These are phyloP conservation scores for Horisme vitalbata DNA, from an alignment of 2,888 invertebrate genomes.

Conservation along the genomic window DNA sequence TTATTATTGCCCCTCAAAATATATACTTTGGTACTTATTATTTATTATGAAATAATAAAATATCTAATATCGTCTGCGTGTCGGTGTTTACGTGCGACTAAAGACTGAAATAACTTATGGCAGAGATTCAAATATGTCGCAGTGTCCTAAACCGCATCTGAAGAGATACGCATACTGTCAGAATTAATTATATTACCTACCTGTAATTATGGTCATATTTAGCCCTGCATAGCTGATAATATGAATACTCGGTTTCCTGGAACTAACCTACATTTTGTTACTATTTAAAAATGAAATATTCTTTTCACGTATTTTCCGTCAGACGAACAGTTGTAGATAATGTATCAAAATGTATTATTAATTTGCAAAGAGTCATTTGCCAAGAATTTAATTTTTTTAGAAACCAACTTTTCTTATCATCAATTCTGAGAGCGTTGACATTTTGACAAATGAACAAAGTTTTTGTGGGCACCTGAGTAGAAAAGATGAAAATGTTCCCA, in stretches of 20 bases:
- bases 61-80: constrained; percentile 47
- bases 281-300: too few relatives aligned
- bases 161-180: constrained; percentile 54
- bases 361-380: constrained; percentile 40
- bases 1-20: constrained; percentile 34
- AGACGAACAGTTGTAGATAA: constrained; percentile 18
- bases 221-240: background rate
- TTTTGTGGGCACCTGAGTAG: constrained; percentile 18
- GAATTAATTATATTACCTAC: constrained; percentile 44
- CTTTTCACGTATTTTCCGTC: constrained; percentile 2
- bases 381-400: constrained; percentile 47
- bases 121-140: constrained; percentile 82
- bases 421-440: constrained; percentile 48
- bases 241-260: too few relatives aligned
- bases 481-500: too few relatives aligned
- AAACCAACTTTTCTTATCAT: constrained; percentile 40
- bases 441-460: constrained; percentile 50
- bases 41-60: constrained; percentile 59
- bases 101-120: constrained; percentile 72
- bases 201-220: constrained; percentile 22
- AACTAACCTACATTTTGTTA: too few relatives aligned
- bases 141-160: constrained; percentile 65
- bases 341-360: constrained; percentile 25
- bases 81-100: constrained; percentile 69
- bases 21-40: constrained; percentile 47